These are phyloP conservation scores for Latrodectus hesperus DNA, from an alignment of 2,888 invertebrate genomes.

Conservation along the genomic window DNA sequence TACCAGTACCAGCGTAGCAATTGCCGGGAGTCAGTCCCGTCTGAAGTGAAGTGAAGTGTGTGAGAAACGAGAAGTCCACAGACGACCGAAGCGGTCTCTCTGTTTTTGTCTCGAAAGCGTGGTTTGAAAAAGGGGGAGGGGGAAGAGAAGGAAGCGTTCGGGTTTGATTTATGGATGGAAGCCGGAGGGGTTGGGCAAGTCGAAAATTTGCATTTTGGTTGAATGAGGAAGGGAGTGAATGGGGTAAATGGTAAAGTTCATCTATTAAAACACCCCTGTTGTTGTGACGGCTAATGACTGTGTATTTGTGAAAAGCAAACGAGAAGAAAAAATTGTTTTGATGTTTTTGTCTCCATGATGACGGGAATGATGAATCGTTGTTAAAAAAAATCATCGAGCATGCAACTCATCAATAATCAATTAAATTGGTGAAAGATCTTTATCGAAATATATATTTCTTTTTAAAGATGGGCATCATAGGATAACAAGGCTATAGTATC, in stretches of 20 bases:
- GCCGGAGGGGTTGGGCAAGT: not conserved
- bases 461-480: too few species aligned
- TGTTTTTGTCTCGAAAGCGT: too few species aligned
- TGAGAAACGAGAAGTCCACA: too few species aligned
- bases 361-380: not conserved
- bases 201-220: slow-evolving; percentile 3
- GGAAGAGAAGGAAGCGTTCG: too few species aligned
- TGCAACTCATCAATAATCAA: not conserved
- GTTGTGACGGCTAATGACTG: not conserved
- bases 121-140: not conserved
- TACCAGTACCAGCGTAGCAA: too few species aligned
- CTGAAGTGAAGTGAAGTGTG: too few species aligned
- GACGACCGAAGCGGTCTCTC: too few species aligned
- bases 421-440: not conserved
- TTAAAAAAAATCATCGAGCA: not conserved
- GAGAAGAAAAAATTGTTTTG: not conserved
- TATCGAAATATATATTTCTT: too few species aligned
- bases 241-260: not conserved
- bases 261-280: not conserved
- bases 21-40: too few species aligned
- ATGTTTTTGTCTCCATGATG: not conserved
- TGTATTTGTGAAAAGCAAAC: not conserved
- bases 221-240: not conserved
- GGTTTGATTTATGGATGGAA: not conserved
- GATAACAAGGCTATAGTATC: too few species aligned